Base-by-base conservation (phyloP, 2,888 invertebrate genomes). In the Eretmocerus hayati region DNA sequence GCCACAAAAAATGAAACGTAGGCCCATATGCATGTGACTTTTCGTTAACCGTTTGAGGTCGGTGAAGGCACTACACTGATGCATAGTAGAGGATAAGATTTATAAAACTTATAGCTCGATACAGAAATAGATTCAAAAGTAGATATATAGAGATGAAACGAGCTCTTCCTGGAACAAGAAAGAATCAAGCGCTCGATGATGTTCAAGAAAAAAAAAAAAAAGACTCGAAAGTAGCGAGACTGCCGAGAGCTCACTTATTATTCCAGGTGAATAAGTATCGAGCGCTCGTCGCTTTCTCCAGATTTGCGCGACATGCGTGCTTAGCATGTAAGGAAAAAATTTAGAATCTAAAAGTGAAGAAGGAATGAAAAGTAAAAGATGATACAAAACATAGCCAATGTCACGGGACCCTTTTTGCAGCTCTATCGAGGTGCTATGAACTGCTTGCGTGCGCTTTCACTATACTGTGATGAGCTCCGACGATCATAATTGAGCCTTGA, bases 91-190 rank as follows among this genome's bases (percentile, higher is more conserved):
- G 55, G 57, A 60, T 63, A 63, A 64, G 61, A 40, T 57, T 64
- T 64, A 64, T 62, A 62, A 61, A 62, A 58, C 54, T 58, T 62
- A n/a, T n/a, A 60, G 57, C 52, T 53, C 49, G 50, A 57, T 49
- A 46, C 53, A 45, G 32, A 35, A 37, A 42, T 42, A 42, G 45
- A 19, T 15, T 18, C 35, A 50, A 44, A 37, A 41, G 41, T 19
- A 30, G 21, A 21, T 36, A 50, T 46, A 45, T 33, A 45, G 33
- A 42, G 26, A 38, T 9, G 15, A 13, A n/a, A 13, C 23, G 36
- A 31, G 9, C 26, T 43, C 26, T 21, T 46, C 37, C 33, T 40
- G 20, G 30, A 33, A 26, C 8, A 6, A 21, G 45, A 30, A 32
- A 48, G 42, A 46, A 50, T 48, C 46, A 48, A 50, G 48, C 50